Conservation (phyloP, 1,140 invertebrate genomes). For the Leptopilina clavipes region DNA sequence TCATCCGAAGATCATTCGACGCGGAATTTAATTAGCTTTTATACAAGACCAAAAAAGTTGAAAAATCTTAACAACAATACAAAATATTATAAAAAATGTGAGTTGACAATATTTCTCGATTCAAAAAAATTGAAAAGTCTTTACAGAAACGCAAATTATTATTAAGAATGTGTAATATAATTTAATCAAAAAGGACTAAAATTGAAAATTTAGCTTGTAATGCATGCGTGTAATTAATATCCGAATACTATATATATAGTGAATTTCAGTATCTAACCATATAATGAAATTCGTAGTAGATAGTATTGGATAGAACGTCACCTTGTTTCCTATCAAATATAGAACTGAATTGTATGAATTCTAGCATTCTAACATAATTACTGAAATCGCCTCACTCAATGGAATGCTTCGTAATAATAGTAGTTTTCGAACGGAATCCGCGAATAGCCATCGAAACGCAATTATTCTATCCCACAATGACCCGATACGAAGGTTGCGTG, state of each 20-base stretch:
- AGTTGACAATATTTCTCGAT: no score
- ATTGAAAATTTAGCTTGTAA: background rate
- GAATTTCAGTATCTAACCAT: conserved; percentile 1
- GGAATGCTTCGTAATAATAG: conserved; percentile 29
- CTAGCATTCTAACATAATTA: conserved; percentile 35
- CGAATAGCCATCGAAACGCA: conserved; percentile 29
- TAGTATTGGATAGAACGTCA: conserved; percentile 21
- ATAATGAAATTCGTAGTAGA: conserved; percentile 27
- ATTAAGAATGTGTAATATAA: no score
- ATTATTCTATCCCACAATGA: conserved; percentile 29
- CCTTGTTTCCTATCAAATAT: conserved; percentile 30
- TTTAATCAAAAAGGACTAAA: no score
- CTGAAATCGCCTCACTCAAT: conserved; percentile 29
- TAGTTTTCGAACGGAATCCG: conserved; percentile 31
- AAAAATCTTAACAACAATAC: no score
- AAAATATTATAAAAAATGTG: no score
- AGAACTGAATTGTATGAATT: conserved; percentile 18
- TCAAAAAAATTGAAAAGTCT: no score
- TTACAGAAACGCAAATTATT: no score
- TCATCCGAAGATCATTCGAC: no score
- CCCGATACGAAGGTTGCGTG: conserved; percentile 16
- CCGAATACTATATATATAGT: background rate
- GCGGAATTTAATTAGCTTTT: no score
- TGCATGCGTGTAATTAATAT: background rate
- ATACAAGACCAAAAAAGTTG: no score